Evolutionary conservation across 1,140 invertebrate genomes (phyloP), one percentile per base, ranked within the genome.

Genomic region (Drosophila teissieri): DNA sequence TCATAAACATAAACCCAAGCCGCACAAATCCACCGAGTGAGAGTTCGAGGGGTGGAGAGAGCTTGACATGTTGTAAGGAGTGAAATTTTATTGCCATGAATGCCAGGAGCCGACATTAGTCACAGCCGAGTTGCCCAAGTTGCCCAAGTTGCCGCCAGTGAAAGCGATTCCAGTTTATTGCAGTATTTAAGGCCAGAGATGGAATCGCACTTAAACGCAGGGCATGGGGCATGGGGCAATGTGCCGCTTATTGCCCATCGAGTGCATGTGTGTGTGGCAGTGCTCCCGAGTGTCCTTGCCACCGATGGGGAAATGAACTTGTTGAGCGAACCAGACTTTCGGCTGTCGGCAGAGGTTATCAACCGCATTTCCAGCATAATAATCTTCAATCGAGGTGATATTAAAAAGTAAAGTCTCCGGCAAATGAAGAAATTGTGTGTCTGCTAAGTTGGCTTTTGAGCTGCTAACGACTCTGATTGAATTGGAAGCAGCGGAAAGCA

Each of bases 71-170:
- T 48, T 61, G 63, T 79, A 73, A 61, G 73, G 34, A 83, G 77
- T 80, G 55, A 69, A 78, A 89, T 80, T 89, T 84, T 80, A 89
- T 89, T 80, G 65, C 73, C 61, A 84, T 90, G 80, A 80, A 89
- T 89, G 77, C 53, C 62, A 78, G 64, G 69, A 80, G 69, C 63
- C 64, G 76, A 74, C 85, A 88, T 88, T 84, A 84, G 84, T 83
- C 76, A 63, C 79, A 80, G 58, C 31, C 15, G 6, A n/a, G 34
- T 14, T 22, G 3, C 45, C 37, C 39, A 22, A 37, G 34, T 14
- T 22, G 3, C 44, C 37, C 39, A 22, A 37, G n/a, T n/a, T n/a
- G n/a, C 19, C 19, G 8, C 11, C 24, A 64, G 46, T 63, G 69
- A 45, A 69, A 83, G 63, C 74, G 76, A 72, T 84, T 84, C 53